Evolutionary conservation across 2,888 invertebrate species (phyloP).

Genomic region (Dicyrtoma fusca): DNA sequence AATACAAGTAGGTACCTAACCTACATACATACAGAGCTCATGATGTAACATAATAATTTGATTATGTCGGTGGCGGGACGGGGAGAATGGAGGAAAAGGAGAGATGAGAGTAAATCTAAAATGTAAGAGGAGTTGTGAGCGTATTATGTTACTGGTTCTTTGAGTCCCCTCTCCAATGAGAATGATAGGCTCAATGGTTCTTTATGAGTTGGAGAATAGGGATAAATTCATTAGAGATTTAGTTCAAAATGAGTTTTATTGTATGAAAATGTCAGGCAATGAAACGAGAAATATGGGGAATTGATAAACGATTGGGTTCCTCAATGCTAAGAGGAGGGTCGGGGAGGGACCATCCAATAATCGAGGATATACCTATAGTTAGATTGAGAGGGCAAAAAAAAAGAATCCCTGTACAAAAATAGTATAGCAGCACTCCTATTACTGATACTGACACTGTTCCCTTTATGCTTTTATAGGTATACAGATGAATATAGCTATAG

Average conservation of each 20-base stretch:
- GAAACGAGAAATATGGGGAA: slow-evolving; percentile 50
- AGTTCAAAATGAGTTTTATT: slow-evolving; percentile 51
- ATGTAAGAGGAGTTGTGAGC: slow-evolving; percentile 15
- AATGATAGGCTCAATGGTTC: slow-evolving; percentile 37
- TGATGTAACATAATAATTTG: not conserved
- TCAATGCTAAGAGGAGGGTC: slow-evolving; percentile 43
- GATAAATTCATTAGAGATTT: slow-evolving; percentile 53
- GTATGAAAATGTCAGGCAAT: slow-evolving; percentile 47
- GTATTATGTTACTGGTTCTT: slow-evolving; percentile 30
- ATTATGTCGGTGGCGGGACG: slow-evolving; percentile 12
- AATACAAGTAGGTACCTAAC: too few relatives aligned
- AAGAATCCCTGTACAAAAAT: slow-evolving; percentile 23
- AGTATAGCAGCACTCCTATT: too few relatives aligned
- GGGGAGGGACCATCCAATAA: slow-evolving; percentile 24
- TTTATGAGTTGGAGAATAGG: slow-evolving; percentile 40
- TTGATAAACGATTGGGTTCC: slow-evolving; percentile 52
- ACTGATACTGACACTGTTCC: too few relatives aligned
- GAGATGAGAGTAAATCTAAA: slow-evolving; percentile 21
- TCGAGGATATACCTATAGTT: too few relatives aligned
- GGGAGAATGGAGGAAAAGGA: not conserved
- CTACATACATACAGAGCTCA: too few relatives aligned
- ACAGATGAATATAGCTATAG: not conserved
- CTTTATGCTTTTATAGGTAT: too few relatives aligned
- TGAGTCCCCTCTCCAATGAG: not conserved
- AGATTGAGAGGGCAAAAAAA: slow-evolving; percentile 17